A percentile compares a stretch with the other conserved stretches of the same genome.
phyloP scores from a whole-genome alignment of 2,888 invertebrate species.

The Anodontia alba region DNA sequence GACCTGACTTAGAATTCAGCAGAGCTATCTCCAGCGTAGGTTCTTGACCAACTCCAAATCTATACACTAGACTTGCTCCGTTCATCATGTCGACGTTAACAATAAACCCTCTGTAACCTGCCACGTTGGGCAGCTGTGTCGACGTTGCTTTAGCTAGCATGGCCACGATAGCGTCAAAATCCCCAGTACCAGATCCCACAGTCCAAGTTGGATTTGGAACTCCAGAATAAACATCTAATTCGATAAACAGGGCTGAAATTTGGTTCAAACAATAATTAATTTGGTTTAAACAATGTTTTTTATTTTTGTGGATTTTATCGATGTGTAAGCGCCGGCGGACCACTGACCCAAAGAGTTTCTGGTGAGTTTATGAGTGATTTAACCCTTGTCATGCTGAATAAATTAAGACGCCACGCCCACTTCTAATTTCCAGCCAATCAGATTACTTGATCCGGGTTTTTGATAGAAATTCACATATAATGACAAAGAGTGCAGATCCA shows the following conservation, averaged over 20 bases:
- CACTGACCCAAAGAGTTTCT: too few relatives aligned
- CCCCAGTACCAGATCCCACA: not conserved
- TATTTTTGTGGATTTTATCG: too few relatives aligned
- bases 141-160: not conserved
- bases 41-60: not conserved
- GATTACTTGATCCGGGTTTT: too few relatives aligned
- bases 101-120: not conserved
- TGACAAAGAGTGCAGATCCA: too few relatives aligned
- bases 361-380: too few relatives aligned
- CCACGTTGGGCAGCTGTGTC: not conserved
- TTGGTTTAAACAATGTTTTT: too few relatives aligned
- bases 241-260: not conserved
- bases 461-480: too few relatives aligned
- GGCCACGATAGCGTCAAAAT: not conserved
- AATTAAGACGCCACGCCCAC: too few relatives aligned
- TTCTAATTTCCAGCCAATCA: too few relatives aligned
- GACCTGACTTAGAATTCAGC: not conserved
- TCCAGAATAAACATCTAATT: not conserved
- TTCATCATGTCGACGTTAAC: not conserved
- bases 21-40: not conserved
- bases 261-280: too few relatives aligned
- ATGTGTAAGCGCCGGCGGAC: too few relatives aligned
- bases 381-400: too few relatives aligned
- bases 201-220: not conserved
- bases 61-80: not conserved